Evolutionary conservation across 2,113 vertebrate species (phyloP).

Genomic region (Aix galericulata): DNA sequence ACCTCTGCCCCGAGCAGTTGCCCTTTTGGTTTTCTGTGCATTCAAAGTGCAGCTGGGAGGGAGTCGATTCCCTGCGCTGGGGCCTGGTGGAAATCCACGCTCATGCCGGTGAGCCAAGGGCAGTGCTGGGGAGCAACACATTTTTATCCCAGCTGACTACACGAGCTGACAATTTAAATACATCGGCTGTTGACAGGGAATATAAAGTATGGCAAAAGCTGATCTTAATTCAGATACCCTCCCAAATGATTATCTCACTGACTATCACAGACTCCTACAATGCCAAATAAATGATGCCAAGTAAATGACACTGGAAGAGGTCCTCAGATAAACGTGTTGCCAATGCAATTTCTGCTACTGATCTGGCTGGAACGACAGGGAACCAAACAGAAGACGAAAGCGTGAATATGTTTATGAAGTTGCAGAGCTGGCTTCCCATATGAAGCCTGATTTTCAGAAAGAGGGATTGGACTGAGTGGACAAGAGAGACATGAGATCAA

Average conservation of each 20-base stretch:
- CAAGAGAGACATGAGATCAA: neutral
- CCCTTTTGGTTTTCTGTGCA: neutral
- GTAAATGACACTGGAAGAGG: slow-evolving; percentile 19
- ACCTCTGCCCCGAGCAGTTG: neutral
- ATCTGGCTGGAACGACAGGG: neutral
- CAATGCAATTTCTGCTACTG: slow-evolving; percentile 1
- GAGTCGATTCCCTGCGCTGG: neutral
- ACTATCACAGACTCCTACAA: neutral
- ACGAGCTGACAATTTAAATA: neutral
- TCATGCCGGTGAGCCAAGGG: neutral
- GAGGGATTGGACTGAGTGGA: neutral
- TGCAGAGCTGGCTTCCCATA: neutral
- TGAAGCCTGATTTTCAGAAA: neutral
- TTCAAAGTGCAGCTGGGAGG: neutral
- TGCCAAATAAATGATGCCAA: slow-evolving; percentile 43
- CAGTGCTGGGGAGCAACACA: neutral
- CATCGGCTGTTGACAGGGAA: slow-evolving; percentile 6
- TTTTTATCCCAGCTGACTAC: slow-evolving; percentile 9
- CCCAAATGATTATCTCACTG: slow-evolving; percentile 6
- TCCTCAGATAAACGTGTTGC: neutral
- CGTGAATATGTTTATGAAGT: neutral
- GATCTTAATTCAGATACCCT: neutral
- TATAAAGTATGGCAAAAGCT: slow-evolving; percentile 16
- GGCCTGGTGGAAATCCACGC: neutral
- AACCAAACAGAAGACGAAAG: neutral